Conservation (phyloP, 2,113 vertebrate species). For the Ceratotherium simum region DNA sequence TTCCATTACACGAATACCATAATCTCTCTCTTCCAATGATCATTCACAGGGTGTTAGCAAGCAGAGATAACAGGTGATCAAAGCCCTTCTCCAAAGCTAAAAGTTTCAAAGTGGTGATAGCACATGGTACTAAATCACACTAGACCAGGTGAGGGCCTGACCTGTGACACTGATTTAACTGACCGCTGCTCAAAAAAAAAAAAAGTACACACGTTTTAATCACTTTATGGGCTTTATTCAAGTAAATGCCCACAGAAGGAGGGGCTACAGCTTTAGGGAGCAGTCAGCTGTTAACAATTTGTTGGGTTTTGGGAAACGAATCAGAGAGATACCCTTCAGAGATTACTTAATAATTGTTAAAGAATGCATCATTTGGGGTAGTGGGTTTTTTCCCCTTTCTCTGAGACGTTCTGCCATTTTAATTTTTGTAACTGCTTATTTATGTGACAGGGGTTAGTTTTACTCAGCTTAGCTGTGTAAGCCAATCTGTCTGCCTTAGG, state of each 20-base stretch:
- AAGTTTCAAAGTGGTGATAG: neutral
- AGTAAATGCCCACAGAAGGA: neutral
- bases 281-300: neutral
- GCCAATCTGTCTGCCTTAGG: neutral
- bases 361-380: neutral
- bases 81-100: neutral
- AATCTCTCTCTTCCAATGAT: neutral
- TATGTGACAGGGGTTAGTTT: conserved; percentile 12
- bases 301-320: neutral
- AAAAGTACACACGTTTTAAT: neutral
- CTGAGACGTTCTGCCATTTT: neutral
- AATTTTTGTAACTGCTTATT: neutral
- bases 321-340: neutral
- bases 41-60: neutral
- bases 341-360: neutral
- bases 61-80: neutral
- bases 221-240: neutral
- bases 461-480: neutral
- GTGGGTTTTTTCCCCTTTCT: neutral
- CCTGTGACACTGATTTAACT: neutral
- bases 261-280: neutral
- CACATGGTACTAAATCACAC: neutral
- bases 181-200: neutral
- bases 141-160: neutral
- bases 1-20: neutral